These are phyloP conservation scores for Gasterosteus aculeatus DNA, from an alignment of 2,113 vertebrate genomes.

Conservation along the genomic window DNA sequence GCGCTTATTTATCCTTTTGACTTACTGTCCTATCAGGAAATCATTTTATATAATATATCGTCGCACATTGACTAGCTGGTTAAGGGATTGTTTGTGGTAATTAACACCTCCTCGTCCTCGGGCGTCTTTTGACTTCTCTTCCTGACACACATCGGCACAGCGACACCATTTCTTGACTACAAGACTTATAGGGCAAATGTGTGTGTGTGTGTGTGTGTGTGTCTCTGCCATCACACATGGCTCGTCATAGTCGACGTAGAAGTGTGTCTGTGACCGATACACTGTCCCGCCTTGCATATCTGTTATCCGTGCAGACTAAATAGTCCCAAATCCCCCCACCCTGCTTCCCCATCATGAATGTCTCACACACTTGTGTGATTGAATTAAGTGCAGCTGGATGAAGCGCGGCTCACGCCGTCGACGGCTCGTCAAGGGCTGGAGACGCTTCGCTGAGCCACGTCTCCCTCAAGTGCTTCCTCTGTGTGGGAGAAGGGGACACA, in stretches of 20 bases:
- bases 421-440: constrained; percentile 52
- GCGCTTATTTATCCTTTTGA: background rate
- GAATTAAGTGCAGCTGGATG: background rate
- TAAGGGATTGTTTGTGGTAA: background rate
- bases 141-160: constrained; percentile 24
- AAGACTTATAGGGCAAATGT: background rate
- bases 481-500: constrained; percentile 6
- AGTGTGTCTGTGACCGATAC: constrained; percentile 10
- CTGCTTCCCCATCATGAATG: background rate
- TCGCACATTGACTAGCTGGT: background rate
- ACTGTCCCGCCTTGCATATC: background rate
- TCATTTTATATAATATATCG: background rate
- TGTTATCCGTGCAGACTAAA: background rate
- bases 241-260: background rate
- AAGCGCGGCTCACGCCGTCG: constrained; percentile 68
- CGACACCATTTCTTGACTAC: background rate
- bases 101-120: constrained; percentile 27
- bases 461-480: constrained; percentile 82
- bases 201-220: constrained; percentile 2
- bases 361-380: background rate
- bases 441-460: constrained; percentile 80
- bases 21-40: background rate
- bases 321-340: background rate
- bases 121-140: constrained; percentile 52
- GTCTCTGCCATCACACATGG: constrained; percentile 9